Conservation (phyloP, 2,888 invertebrate genomes). For the Limenitis camilla region DNA sequence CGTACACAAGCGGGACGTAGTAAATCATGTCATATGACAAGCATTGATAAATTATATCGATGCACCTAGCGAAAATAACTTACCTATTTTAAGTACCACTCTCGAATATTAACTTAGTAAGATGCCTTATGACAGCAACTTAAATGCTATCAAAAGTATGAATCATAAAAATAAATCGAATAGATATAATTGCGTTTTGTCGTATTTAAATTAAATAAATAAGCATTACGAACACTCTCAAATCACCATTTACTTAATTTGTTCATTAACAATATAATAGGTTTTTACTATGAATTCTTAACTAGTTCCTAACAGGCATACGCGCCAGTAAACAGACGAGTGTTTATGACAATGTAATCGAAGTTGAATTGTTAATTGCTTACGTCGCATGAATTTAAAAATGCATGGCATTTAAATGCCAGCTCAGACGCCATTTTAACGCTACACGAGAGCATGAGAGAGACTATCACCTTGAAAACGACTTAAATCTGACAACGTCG, state of each 20-base stretch:
- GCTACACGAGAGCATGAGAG: constrained; percentile 59
- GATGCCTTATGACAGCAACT: background rate
- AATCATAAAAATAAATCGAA: too few relatives aligned
- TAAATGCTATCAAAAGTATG: too few relatives aligned
- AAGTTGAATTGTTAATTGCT: constrained; percentile 67
- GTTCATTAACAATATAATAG: background rate
- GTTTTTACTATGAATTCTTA: constrained; percentile 37
- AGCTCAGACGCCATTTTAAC: constrained; percentile 67
- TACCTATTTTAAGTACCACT: constrained; percentile 15
- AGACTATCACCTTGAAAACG: constrained; percentile 71
- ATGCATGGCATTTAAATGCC: constrained; percentile 74
- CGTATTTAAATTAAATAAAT: too few relatives aligned
- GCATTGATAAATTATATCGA: constrained; percentile 43
- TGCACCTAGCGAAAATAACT: constrained; percentile 29
- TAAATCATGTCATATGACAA: constrained; percentile 46
- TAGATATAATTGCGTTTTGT: too few relatives aligned
- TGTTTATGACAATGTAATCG: constrained; percentile 68
- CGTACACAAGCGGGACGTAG: constrained; percentile 30
- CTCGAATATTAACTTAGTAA: constrained; percentile 10
- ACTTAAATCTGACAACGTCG: constrained; percentile 73
- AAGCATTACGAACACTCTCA: background rate
- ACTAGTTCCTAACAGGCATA: constrained; percentile 51
- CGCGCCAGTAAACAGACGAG: constrained; percentile 40
- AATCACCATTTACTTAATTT: background rate
- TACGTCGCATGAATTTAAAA: constrained; percentile 68